Evolutionary conservation across 2,797 vertebrate genomes (phyloP).

Genomic region (Pseudochaenichthys georgianus): DNA sequence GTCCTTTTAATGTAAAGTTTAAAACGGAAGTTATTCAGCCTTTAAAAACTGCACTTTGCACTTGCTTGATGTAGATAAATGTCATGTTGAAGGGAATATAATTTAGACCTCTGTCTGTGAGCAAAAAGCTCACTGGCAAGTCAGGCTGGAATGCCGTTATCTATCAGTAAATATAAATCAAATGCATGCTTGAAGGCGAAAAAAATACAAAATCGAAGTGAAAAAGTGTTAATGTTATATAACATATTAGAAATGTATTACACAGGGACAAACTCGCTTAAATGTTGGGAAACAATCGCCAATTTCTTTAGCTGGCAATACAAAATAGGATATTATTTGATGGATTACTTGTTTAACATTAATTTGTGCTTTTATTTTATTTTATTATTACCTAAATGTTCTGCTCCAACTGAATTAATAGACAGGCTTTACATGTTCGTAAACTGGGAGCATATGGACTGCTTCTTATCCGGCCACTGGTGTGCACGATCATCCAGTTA

Average conservation of each 20-base stretch:
- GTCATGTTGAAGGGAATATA: not conserved
- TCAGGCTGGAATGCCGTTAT: conserved; percentile 16
- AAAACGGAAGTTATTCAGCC: conserved; percentile 7
- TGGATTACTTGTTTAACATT: too few species aligned
- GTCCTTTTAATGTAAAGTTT: not conserved
- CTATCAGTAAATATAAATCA: conserved; percentile 30
- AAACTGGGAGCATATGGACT: conserved; percentile 6
- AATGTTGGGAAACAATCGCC: conserved; percentile 39
- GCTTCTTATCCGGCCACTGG: conserved; percentile 34
- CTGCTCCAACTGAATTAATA: conserved; percentile 25
- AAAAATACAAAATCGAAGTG: conserved; percentile 34
- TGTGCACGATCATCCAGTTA: conserved; percentile 21
- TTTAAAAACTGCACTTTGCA: not conserved
- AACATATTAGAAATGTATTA: conserved; percentile 26
- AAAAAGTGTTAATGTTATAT: conserved; percentile 34
- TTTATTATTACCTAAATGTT: not conserved
- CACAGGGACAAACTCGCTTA: conserved; percentile 23
- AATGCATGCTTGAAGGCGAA: conserved; percentile 4
- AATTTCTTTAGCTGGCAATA: conserved; percentile 23
- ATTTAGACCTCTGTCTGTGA: conserved; percentile 12
- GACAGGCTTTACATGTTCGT: conserved; percentile 25
- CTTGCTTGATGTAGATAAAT: not conserved
- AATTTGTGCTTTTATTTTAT: not conserved
- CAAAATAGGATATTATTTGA: not conserved
- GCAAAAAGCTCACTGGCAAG: not conserved